Evolutionary conservation across 35 echinoderm and acorn worm genomes (phyloP).

Genomic region (Chiridota heheva): DNA sequence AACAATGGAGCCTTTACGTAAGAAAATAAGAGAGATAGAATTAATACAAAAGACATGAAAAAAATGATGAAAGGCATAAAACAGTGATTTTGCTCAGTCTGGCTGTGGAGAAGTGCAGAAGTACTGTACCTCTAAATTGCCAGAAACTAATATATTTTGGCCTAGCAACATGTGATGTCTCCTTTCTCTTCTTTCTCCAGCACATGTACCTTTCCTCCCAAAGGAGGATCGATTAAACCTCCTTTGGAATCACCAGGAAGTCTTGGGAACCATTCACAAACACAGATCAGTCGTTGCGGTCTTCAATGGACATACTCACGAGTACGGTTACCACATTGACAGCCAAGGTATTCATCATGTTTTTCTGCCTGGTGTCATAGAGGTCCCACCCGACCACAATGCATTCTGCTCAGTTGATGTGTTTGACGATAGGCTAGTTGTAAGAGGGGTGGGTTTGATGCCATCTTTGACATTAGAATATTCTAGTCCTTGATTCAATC

Average conservation of each 20-base stretch:
- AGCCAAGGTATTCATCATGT: constrained; percentile 71
- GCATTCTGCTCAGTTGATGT: constrained; percentile 70
- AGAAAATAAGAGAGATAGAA: too few relatives aligned
- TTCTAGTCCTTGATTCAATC: too few relatives aligned
- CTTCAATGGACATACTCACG: constrained; percentile 76
- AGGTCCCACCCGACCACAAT: constrained; percentile 60
- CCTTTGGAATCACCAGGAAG: constrained; percentile 78
- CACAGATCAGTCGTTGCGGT: constrained; percentile 65
- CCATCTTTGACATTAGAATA: not conserved
- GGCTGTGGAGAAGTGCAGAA: not conserved
- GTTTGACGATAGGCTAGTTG: constrained; percentile 26
- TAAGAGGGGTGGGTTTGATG: constrained; percentile 55
- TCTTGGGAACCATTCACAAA: constrained; percentile 46
- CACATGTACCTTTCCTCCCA: constrained; percentile 65
- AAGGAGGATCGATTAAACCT: constrained; percentile 26
- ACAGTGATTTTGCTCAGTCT: too few relatives aligned
- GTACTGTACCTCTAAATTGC: not conserved
- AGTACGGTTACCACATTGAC: constrained; percentile 31
- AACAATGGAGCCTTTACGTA: too few relatives aligned
- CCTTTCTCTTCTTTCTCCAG: constrained; percentile 43
- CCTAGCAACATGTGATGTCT: not conserved
- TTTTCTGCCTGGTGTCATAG: constrained; percentile 61
- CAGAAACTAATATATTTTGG: not conserved
- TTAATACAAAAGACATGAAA: too few relatives aligned
- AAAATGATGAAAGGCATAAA: too few relatives aligned